Base-by-base conservation (phyloP, 2,797 vertebrate genomes). In the Ceryle rudis region DNA sequence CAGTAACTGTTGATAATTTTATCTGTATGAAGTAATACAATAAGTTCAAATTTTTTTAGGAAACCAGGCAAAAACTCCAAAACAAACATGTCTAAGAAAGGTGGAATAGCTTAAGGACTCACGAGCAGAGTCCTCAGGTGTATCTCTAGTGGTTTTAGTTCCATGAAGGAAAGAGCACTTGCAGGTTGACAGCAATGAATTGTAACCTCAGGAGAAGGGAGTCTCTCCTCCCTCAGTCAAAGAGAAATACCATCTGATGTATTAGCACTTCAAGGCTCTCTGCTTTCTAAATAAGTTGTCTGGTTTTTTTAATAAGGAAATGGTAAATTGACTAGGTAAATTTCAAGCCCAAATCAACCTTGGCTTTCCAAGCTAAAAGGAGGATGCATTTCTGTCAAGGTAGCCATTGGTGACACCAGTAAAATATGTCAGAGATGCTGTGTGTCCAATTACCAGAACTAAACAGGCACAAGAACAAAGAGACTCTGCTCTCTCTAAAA, bases 161-260 rank as follows among this genome's bases (percentile, higher is more conserved):
- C 33, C 33, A 52, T 18, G 84, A 91, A 85, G 67, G 47, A 69
- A 81, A 84, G 67, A 85, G n/a, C 42, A 12, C 37, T 62, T 67
- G n/a, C 54, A 88, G 42, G 26, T 31, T 86, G 83, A 29, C 44
- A 90, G 60, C 42, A 86, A 91, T 64, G 81, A 93, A 65, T 18
- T 33, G 33, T 35, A 89, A 80, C 52, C 92, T 90, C 84, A 77
- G 64, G 83, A 95, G 55, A 94, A 77, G 26, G 28, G 25, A 86
- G 11, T 37, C 28, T 70, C 47, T 92, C 49, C 33, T 92, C 15
- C n/a, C 11, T 6, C 21, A 72, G 0, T 44, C 35, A 26, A 78
- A 74, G 67, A 80, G 35, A 84, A 94, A 55, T 57, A 66, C 19
- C 11, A 35, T 42, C 28, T 26, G 18, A 64, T 66, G 31, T 37